phyloP scores from a whole-genome alignment of 2,113 vertebrate species.

The Oreochromis aureus region DNA sequence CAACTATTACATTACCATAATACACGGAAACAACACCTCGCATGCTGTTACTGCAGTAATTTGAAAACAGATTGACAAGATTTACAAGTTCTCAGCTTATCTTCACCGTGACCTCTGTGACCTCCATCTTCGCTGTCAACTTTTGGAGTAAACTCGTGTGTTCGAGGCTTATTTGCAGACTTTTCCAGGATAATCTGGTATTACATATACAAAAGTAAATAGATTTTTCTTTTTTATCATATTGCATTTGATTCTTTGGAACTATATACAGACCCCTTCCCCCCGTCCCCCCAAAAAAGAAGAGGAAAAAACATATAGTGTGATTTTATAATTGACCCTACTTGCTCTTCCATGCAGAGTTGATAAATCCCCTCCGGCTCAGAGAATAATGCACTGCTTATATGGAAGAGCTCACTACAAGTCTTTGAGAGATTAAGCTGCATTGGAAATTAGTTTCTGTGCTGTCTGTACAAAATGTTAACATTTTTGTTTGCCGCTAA shows the following conservation, averaged over 20 bases:
- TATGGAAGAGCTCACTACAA: not conserved
- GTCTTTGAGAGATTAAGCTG: not conserved
- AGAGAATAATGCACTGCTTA: not conserved
- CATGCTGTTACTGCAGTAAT: slow-evolving; percentile 51
- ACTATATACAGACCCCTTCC: not conserved
- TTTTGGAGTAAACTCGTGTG: slow-evolving; percentile 33
- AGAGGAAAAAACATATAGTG: slow-evolving; percentile 15
- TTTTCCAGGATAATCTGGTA: slow-evolving; percentile 54
- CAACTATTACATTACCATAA: slow-evolving; percentile 66
- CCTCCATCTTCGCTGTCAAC: slow-evolving; percentile 54
- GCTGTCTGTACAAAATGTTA: not conserved
- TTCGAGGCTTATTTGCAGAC: slow-evolving; percentile 39
- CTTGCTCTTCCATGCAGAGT: slow-evolving; percentile 41
- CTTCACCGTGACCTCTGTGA: slow-evolving; percentile 38
- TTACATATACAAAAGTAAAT: slow-evolving; percentile 52
- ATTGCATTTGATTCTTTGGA: slow-evolving; percentile 16
- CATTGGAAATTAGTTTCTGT: not conserved
- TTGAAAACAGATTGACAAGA: slow-evolving; percentile 65
- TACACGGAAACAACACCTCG: slow-evolving; percentile 66
- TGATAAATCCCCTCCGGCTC: slow-evolving; percentile 44
- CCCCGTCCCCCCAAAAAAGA: not conserved
- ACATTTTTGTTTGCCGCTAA: not conserved
- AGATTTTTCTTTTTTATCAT: slow-evolving; percentile 15
- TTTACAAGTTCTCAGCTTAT: slow-evolving; percentile 60
- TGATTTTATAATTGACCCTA: slow-evolving; percentile 66